A percentile compares a stretch with the other conserved stretches of the same genome.
Evolutionary conservation across 1,140 invertebrate species (phyloP).

Genomic region (Papilio glaucus): DNA sequence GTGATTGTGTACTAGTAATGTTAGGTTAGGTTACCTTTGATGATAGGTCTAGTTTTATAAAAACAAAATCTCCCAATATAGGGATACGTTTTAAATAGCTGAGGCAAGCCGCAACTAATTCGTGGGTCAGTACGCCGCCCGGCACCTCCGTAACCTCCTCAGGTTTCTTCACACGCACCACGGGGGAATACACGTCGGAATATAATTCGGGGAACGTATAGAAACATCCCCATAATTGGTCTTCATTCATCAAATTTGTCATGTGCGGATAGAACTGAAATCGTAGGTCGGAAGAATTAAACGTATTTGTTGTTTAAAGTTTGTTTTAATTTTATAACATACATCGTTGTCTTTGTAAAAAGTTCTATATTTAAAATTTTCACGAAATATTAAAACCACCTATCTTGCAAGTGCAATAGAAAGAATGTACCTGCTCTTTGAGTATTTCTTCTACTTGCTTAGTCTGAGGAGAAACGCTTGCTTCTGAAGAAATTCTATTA

Average conservation of each 20-base stretch:
- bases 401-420: not conserved
- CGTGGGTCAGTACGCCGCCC: conserved; percentile 61
- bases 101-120: conserved; percentile 66
- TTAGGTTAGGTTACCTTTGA: conserved; percentile 61
- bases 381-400: not conserved
- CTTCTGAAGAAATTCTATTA: conserved; percentile 9
- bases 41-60: conserved; percentile 72
- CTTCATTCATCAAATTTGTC: conserved; percentile 68
- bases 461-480: not conserved
- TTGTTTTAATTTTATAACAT: no score
- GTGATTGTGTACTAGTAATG: not conserved
- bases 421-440: conserved; percentile 20
- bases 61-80: conserved; percentile 69
- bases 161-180: conserved; percentile 53
- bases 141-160: conserved; percentile 56
- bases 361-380: no score
- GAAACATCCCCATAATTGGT: conserved; percentile 73
- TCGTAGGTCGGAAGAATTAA: no score
- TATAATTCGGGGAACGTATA: conserved; percentile 73
- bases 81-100: conserved; percentile 70
- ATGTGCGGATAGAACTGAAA: conserved; percentile 66
- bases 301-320: no score
- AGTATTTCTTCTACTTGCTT: conserved; percentile 10
- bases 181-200: conserved; percentile 64
- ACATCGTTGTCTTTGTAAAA: conserved; percentile 1